Percentiles rank a stretch among this genome's conserved stretches.
Evolutionary conservation across 1,140 invertebrate genomes (phyloP).

Genomic region (Sitodiplosis mosellana): DNA sequence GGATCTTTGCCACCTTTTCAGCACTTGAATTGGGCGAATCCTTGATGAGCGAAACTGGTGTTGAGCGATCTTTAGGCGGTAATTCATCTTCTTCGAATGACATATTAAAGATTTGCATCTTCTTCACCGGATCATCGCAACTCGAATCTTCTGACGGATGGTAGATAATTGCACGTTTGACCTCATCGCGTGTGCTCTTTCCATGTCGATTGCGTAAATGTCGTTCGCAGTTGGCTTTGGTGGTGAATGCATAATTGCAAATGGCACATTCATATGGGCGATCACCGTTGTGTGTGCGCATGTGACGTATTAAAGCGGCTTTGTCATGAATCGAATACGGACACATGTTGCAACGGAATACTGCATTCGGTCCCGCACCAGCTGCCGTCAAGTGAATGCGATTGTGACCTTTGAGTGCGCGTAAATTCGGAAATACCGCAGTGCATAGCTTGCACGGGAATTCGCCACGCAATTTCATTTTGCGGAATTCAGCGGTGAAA

Average conservation of each 20-base stretch:
- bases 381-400: conserved; percentile 51
- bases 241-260: conserved; percentile 91
- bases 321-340: conserved; percentile 78
- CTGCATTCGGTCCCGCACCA: conserved; percentile 40
- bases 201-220: conserved; percentile 81
- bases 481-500: conserved; percentile 58
- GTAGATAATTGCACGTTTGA: conserved; percentile 70
- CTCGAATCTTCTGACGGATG: conserved; percentile 66
- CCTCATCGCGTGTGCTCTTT: conserved; percentile 64
- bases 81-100: conserved; percentile 17
- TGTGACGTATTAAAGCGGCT: conserved; percentile 69
- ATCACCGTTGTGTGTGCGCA: conserved; percentile 87
- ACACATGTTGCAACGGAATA: conserved; percentile 85
- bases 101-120: conserved; percentile 6
- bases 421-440: conserved; percentile 68
- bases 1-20: conserved; percentile 30
- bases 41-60: conserved; percentile 29
- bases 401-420: conserved; percentile 78
- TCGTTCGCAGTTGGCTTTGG: conserved; percentile 78
- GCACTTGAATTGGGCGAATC: conserved; percentile 17
- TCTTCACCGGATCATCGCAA: conserved; percentile 35
- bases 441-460: conserved; percentile 76
- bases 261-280: conserved; percentile 83
- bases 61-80: conserved; percentile 17
- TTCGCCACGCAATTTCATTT: conserved; percentile 71